Base-by-base conservation (phyloP, 1,140 invertebrate genomes). In the Bathynomus jamesi region DNA sequence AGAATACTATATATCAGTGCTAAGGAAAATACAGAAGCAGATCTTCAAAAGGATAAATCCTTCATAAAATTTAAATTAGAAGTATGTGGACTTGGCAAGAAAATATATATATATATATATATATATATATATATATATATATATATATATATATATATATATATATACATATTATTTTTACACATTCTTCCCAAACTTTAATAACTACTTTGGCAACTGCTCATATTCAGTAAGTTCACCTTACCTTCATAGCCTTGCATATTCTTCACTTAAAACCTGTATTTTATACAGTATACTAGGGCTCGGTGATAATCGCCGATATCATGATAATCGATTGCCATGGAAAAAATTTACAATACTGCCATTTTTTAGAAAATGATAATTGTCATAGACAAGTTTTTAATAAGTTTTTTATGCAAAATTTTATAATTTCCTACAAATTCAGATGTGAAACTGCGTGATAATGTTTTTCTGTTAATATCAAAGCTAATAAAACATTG, bases 101-200 rank as follows among this genome's bases (percentile, higher is more conserved):
- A 53, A 46, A 3, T 69, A 61, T 40, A 40, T 40, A 40, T 40
- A 74, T 73, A 40, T 24, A 69, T 66, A 28, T 53, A 21, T 32
- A 64, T 69, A 40, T 68, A 7, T 21, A 28, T 30, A 25, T 65
- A 70, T 28, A n/a, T 64, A 40, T 21, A 61, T 68, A 29, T 61
- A 53, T 61, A 31, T 67, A 32, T 28, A 28, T 28, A 30, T 28
- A 78, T 73, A 78, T 40, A 40, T 40, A 40, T 40, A 62, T 76
- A 86, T 83, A 78, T 95, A 93, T 79, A 88, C 95, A 30, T 86
- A 88, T 77, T 82, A 94, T 28, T 94, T 8, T 40, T 40, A 40
- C 17, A 40, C 17, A 94, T 85, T 40, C 7, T 7, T 7, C 32
- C 17, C 32, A 8, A 7, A 40, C 17, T 8, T 40, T 40, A 8